Percentiles rank a stretch among this genome's conserved stretches.
phyloP scores from a whole-genome alignment of 2,113 vertebrate species.

The Zosterops hypoxanthus region DNA sequence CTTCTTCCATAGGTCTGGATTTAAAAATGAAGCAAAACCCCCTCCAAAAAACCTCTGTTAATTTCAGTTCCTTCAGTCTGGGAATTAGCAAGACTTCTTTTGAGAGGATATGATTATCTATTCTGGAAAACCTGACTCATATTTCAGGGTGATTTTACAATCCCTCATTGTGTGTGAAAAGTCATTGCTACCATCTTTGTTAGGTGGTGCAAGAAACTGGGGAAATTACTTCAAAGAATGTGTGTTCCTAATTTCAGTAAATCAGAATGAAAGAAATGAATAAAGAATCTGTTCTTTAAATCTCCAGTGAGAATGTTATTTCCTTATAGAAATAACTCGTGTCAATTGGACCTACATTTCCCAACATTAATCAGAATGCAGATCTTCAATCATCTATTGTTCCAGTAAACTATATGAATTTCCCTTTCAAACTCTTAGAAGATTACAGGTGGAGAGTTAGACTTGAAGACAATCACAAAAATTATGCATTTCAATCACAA shows the following conservation, averaged over 20 bases:
- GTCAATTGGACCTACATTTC: background rate
- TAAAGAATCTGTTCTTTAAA: background rate
- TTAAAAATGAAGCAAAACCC: background rate
- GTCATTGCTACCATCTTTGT: background rate
- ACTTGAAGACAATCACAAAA: background rate
- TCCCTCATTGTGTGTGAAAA: background rate
- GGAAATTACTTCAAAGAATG: background rate
- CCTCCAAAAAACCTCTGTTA: rapidly evolving
- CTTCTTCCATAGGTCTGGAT: background rate
- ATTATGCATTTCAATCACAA: background rate
- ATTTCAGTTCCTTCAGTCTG: background rate
- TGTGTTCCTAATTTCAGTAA: background rate
- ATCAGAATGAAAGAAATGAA: background rate
- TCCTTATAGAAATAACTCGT: background rate
- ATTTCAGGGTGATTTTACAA: background rate
- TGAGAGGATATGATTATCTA: background rate
- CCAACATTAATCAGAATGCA: background rate
- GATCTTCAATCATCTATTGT: background rate
- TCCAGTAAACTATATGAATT: background rate
- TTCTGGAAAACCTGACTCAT: background rate
- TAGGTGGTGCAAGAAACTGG: background rate
- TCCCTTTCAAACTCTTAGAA: background rate
- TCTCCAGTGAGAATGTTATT: background rate
- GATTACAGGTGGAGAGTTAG: background rate
- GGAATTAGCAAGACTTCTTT: background rate